Percentiles rank a stretch among this genome's conserved stretches.
Evolutionary conservation across 1,140 invertebrate species (phyloP).

Genomic region (Drosophila biarmipes): DNA sequence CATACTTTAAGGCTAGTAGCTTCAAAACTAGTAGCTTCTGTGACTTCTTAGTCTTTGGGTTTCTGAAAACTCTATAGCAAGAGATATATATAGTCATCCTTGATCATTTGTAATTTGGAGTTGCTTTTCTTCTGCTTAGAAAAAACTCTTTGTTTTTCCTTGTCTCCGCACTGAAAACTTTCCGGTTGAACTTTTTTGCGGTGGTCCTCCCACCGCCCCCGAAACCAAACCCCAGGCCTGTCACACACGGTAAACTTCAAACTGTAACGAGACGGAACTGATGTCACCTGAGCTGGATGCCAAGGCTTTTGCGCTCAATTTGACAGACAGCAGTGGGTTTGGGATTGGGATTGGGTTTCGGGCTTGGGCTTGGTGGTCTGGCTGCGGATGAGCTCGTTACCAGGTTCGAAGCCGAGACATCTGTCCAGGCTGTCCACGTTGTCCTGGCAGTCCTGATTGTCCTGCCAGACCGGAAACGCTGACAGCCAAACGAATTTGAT

Average conservation of each 20-base stretch:
- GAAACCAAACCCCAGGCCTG: slow-evolving; percentile 53
- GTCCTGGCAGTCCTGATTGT: slow-evolving; percentile 12
- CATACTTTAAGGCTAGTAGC: too few relatives aligned
- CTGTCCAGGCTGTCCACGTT: slow-evolving; percentile 16
- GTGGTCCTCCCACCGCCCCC: slow-evolving; percentile 38
- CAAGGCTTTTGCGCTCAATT: slow-evolving; percentile 78
- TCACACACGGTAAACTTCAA: slow-evolving; percentile 78
- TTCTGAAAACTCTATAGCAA: not conserved
- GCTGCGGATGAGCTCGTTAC: slow-evolving; percentile 42
- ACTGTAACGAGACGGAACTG: slow-evolving; percentile 78
- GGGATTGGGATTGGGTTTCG: not conserved
- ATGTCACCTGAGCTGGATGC: slow-evolving; percentile 71
- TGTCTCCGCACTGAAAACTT: slow-evolving; percentile 34
- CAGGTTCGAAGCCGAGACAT: slow-evolving; percentile 52
- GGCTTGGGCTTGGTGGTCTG: slow-evolving; percentile 1
- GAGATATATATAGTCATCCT: not conserved
- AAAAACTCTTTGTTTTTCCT: slow-evolving; percentile 26
- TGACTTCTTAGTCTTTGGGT: too few relatives aligned
- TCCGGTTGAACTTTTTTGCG: slow-evolving; percentile 45
- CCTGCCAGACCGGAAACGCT: slow-evolving; percentile 6
- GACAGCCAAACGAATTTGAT: slow-evolving; percentile 27
- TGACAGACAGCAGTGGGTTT: slow-evolving; percentile 60
- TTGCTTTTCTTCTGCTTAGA: slow-evolving; percentile 5
- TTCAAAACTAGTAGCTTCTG: not conserved
- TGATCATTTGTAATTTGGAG: not conserved